Conservation (phyloP, 2,113 vertebrate genomes). For the Seriola quinqueradiata region DNA sequence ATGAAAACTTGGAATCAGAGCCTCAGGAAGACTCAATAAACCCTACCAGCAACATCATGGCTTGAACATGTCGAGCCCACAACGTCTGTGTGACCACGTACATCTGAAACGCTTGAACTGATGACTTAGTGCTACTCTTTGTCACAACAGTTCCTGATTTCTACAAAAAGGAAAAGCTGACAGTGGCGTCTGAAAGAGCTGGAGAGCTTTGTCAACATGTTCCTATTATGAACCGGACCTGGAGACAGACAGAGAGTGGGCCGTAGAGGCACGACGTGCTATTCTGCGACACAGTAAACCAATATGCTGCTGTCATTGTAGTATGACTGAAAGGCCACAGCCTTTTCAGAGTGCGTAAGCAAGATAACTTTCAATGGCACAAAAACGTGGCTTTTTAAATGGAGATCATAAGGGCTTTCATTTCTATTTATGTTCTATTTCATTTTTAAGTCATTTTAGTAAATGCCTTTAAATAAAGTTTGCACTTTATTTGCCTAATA, state of each 20-base stretch:
- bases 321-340: slow-evolving; percentile 1
- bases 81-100: background rate
- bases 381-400: background rate
- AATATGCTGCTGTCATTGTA: background rate
- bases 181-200: slow-evolving; percentile 39
- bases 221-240: slow-evolving; percentile 5
- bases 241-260: slow-evolving; percentile 45
- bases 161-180: slow-evolving; percentile 58
- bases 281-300: slow-evolving; percentile 24
- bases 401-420: background rate
- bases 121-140: slow-evolving; percentile 52
- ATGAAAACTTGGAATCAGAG: background rate
- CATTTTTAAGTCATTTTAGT: background rate
- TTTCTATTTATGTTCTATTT: background rate
- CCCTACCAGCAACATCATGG: background rate
- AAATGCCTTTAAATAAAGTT: background rate
- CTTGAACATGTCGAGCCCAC: background rate
- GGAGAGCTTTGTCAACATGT: slow-evolving; percentile 50
- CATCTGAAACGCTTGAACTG: slow-evolving; percentile 46
- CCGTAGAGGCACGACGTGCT: background rate
- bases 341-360: background rate
- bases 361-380: background rate
- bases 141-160: slow-evolving; percentile 32
- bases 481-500: background rate
- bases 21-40: background rate